Evolutionary conservation across 2,888 invertebrate species (phyloP), one percentile per base, ranked within the genome.

Genomic region (Lepidochrysops patricia): DNA sequence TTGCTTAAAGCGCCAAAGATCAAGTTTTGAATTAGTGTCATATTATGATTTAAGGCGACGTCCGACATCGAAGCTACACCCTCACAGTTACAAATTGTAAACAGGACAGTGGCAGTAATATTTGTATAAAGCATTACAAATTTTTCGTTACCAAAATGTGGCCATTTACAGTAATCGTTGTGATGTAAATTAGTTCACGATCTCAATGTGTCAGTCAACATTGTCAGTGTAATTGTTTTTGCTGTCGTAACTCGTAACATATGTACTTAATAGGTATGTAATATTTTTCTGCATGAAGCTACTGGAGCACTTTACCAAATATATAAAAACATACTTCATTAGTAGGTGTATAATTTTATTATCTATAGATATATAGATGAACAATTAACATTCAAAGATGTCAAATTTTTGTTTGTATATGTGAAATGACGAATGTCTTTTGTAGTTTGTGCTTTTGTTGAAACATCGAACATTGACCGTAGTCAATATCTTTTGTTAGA

Each of bases 151-250:
- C 54, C 54, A 76, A 65, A 74, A 77, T 77, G 82, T 81, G 84
- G 84, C 84, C 84, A 84, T 85, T 76, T 74, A 73, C 70, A 78
- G 76, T 80, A 75, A 74, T 71, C 68, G 67, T 75, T 73, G 68
- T 84, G 82, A 79, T 74, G 70, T 73, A 86, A 84, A 79, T 71
- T 85, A 84, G 82, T 78, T 79, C 79, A 75, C 77, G 88, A 89
- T 89, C 88, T 89, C 88, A 88, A 85, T 77, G 82, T 80, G 88
- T 89, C 88, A 88, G 79, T 86, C 86, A 88, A 85, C 87, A 52
- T 58, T 58, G 50, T 58, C 50, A 77, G 77, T 77, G 86, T 88
- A 87, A 86, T 87, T 88, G 87, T 84, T 62, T 62, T 65, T 43
- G 27, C 23, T 57, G 56, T 43, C 15, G 48, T 37, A 48, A 57